A percentile compares a stretch with the other conserved stretches of the same genome.
phyloP scores from a whole-genome alignment of 2,797 vertebrate genomes.

The Syngnathus acus region DNA sequence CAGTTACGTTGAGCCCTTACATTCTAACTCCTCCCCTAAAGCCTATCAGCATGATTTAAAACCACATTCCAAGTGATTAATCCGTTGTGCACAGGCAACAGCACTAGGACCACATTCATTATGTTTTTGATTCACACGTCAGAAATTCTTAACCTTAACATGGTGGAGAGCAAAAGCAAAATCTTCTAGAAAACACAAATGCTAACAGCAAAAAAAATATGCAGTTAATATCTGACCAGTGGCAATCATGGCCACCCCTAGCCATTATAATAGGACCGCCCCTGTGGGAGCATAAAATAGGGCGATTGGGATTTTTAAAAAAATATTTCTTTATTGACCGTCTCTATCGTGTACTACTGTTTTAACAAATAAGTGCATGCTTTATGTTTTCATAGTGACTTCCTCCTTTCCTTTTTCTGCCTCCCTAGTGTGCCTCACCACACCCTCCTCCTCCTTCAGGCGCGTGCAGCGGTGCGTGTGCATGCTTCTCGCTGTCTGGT shows the following conservation, averaged over 20 bases:
- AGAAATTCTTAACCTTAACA: too few relatives aligned
- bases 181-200: background rate
- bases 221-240: too few relatives aligned
- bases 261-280: too few relatives aligned
- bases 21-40: background rate
- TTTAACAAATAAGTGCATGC: too few relatives aligned
- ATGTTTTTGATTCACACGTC: too few relatives aligned
- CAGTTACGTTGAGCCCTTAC: background rate
- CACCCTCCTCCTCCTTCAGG: conserved; percentile 50
- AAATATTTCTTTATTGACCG: too few relatives aligned
- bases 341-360: too few relatives aligned
- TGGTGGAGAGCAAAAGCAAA: background rate
- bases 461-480: conserved; percentile 69
- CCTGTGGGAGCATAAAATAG: too few relatives aligned
- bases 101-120: background rate
- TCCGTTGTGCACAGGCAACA: background rate
- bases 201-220: background rate
- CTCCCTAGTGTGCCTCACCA: conserved; percentile 41
- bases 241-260: too few relatives aligned
- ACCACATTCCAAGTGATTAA: background rate
- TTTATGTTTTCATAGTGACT: background rate
- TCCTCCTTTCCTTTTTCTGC: conserved; percentile 10
- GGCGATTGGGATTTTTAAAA: too few relatives aligned
- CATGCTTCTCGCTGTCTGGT: conserved; percentile 62
- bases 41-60: conserved; percentile 15